Evolutionary conservation across 2,797 vertebrate species (phyloP), one percentile per base, ranked within the genome.

Genomic region (Poecilia picta): DNA sequence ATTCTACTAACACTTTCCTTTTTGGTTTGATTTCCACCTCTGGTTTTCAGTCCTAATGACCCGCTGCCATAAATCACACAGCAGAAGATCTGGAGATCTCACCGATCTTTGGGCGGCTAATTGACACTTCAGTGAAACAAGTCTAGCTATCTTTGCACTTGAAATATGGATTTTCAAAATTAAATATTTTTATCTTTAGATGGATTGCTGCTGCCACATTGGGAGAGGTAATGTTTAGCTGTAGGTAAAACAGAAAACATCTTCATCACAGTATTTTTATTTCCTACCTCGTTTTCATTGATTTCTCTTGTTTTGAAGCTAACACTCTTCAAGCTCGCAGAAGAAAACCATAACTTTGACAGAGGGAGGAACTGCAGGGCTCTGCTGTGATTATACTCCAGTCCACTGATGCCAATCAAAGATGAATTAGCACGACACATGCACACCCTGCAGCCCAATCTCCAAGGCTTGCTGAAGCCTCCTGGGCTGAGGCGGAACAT

Each of bases 291-390:
- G 81, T 49, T 23, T 74, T 73, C 75, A 75, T 86, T 82, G 82
- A 85, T 68, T 49, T 78, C 72, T 8, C 25, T 46, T 36, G 72
- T 76, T 76, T 83, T 84, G 79, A 89, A 84, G 81, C 75, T 73
- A 5, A 45, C 0, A 0, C 49, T 51, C 59, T 82, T 28, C 55
- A 2, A 36, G n/a, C 49, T 1, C 1, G 33, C 77, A 78, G 83
- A 89, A 85, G 80, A 86, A 86, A 84, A 83, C 78, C 77, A 31
- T 66, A 78, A 80, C 77, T 89, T 55, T 83, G 87, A 88, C 88
- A 84, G 76, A 28, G 47, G 55, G 16, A 47, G 77, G 84, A 47
- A 79, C 84, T 75, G 51, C n/a, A 1, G 71, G 51, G 74, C 47
- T 81, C 75, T 72, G 77, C 83, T 80, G 75, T 87, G 83, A 89